phyloP scores from a whole-genome alignment of 2,113 vertebrate species.

The Casuarius casuarius region DNA sequence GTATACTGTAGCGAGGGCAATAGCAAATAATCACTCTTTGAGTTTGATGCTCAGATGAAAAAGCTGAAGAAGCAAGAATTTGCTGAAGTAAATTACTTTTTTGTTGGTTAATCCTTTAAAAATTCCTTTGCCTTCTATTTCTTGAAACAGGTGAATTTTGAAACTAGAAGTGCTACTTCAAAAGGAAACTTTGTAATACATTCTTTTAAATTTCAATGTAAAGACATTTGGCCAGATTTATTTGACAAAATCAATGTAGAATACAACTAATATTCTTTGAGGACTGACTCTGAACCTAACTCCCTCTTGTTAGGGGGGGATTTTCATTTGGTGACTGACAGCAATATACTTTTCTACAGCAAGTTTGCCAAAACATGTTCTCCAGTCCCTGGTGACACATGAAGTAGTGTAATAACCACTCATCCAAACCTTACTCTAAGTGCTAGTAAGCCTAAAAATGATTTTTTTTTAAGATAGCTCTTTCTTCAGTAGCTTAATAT shows the following conservation, averaged over 20 bases:
- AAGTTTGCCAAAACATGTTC: not conserved
- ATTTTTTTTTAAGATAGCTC: not conserved
- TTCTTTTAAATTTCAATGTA: not conserved
- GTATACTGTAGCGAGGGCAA: not conserved
- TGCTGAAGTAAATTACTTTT: not conserved
- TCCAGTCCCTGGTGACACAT: fast-evolving
- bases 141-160: not conserved
- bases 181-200: not conserved
- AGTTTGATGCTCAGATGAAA: not conserved
- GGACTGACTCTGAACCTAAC: not conserved
- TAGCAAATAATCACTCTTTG: not conserved
- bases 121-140: not conserved
- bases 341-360: not conserved
- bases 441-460: not conserved
- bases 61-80: not conserved
- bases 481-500: not conserved
- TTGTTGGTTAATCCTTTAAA: not conserved
- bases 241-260: not conserved
- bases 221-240: not conserved
- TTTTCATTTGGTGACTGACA: not conserved
- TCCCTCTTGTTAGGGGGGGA: fast-evolving
- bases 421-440: not conserved
- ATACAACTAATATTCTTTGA: not conserved
- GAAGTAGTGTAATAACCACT: not conserved
- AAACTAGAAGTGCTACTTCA: not conserved